Percentiles rank a stretch among this genome's conserved stretches.
Evolutionary conservation across 1,140 invertebrate species (phyloP).

Genomic region (Idris sp.): DNA sequence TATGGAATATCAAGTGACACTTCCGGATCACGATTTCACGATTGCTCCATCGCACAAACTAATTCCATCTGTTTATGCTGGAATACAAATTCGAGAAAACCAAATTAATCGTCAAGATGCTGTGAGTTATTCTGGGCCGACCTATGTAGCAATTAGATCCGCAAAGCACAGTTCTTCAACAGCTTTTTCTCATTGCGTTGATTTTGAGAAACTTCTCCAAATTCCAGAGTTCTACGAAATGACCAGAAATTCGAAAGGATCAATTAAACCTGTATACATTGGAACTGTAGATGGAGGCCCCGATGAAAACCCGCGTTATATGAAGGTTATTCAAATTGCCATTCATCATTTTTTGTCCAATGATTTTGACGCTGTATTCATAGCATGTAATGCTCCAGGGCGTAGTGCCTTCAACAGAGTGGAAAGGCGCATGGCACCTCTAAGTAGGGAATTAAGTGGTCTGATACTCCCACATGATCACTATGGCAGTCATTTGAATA

Average conservation of each 20-base stretch:
- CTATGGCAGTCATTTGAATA: conserved; percentile 19
- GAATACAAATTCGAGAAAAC: not conserved
- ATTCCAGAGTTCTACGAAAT: not conserved
- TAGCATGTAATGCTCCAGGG: not conserved
- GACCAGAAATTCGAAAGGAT: not conserved
- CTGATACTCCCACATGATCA: conserved; percentile 60
- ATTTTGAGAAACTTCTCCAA: not conserved
- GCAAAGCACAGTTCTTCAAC: conserved; percentile 9
- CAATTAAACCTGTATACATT: conserved; percentile 2
- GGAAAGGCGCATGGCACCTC: conserved; percentile 32
- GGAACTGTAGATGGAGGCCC: not conserved
- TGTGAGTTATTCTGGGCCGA: conserved; percentile 10
- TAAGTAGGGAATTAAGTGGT: conserved; percentile 4
- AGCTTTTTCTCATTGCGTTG: conserved; percentile 1
- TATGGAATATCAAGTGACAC: conserved; percentile 70
- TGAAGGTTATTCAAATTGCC: not conserved
- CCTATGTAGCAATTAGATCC: conserved; percentile 3
- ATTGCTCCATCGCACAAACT: conserved; percentile 57
- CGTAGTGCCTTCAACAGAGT: conserved; percentile 48
- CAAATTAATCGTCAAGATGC: not conserved
- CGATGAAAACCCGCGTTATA: conserved; percentile 11
- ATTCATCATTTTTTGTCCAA: conserved; percentile 1
- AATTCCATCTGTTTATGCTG: conserved; percentile 2
- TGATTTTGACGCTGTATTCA: conserved; percentile 1
- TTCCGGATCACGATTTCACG: conserved; percentile 76